phyloP scores from a whole-genome alignment of 92 coral and sea anemone genomes.

The Montipora capitata region DNA sequence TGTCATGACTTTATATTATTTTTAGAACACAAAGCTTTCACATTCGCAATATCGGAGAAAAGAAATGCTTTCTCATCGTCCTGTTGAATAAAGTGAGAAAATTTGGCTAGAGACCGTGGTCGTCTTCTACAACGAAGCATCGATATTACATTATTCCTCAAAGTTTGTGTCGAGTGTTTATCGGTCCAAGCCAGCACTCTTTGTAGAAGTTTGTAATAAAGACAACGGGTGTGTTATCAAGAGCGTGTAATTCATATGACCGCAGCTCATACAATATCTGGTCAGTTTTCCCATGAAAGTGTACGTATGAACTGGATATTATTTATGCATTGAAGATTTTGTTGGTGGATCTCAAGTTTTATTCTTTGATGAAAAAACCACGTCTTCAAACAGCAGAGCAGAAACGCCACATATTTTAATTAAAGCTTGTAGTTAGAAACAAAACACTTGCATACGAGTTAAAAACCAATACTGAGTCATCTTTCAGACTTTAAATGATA shows the following conservation, averaged over 20 bases:
- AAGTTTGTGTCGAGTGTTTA: neutral
- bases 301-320: neutral
- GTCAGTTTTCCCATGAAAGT: neutral
- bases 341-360: neutral
- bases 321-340: neutral
- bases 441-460: neutral
- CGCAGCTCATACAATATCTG: neutral
- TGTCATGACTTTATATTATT: neutral
- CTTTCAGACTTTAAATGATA: neutral
- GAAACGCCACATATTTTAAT: neutral
- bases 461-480: neutral
- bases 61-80: neutral
- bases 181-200: neutral
- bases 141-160: neutral
- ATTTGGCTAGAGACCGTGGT: neutral
- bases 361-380: neutral
- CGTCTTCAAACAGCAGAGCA: neutral
- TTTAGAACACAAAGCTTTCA: neutral
- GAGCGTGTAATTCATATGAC: conserved; percentile 4
- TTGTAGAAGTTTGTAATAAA: neutral
- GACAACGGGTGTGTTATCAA: neutral
- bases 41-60: neutral
- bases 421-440: neutral
- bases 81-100: no score
- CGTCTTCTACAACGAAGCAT: neutral